Evolutionary conservation across 1,140 invertebrate genomes (phyloP), one percentile per base, ranked within the genome.

Genomic region (Zophobas atratus): DNA sequence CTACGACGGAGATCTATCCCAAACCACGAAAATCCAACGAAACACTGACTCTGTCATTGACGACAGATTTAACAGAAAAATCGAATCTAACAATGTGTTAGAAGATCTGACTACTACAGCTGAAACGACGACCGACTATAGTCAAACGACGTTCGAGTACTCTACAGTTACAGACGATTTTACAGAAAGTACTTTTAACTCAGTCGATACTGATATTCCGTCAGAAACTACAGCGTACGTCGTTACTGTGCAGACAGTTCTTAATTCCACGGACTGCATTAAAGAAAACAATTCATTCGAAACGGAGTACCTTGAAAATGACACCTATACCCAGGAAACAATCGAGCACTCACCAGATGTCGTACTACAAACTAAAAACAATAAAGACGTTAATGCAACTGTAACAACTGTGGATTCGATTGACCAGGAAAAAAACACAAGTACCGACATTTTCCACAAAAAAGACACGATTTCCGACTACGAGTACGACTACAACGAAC

Each of bases 401-500:
- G 33, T 80, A 20, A 20, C 20, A 20, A 20, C 20, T 20, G 20
- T 20, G 20, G 20, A 20, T 20, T 20, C 20, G 20, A 20, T 20
- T 20, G 0, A 20, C 20, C 20, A 20, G 0, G 20, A 20, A 20
- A 20, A 20, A 20, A 20, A 20, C 20, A 20, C 20, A 20, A 20
- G 20, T 20, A 20, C 20, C 51, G 86, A 85, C 8, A 79, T 86
- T 38, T 73, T 87, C 1, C 89, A 89, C 78, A 85, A 80, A 35
- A 86, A 87, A 75, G 84, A 83, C 48, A 89, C 89, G 79, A 88
- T 89, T 82, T 85, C 87, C n/a, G 89, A 90, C 79, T 88, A 88
- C 78, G 89, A 91, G 77, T 93, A 92, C 80, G 92, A 93, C 82
- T 93, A 93, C 81, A 90, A 86, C 70, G 86, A 92, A 77, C 91